Base-by-base conservation (phyloP, 2,113 vertebrate genomes). In the Corapipo altera region DNA sequence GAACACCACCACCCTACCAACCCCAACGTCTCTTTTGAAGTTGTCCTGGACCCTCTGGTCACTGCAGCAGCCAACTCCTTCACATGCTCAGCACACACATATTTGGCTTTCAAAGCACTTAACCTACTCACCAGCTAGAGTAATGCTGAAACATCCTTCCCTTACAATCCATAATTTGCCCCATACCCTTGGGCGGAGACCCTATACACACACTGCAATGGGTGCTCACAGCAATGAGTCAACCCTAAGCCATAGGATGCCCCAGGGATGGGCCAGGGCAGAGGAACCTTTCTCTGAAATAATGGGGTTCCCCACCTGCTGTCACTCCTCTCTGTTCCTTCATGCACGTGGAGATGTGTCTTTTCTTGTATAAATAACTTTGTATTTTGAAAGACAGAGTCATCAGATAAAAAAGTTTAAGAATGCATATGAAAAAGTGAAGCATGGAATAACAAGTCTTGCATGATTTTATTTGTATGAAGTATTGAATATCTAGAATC, bases 271-370 rank as follows among this genome's bases (percentile, higher is more conserved):
- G 46, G 30, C 30, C 11, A 22, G 17, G 48, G 32, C 26, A 62
- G 16, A n/a, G 18, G 24, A 11, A 35, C 7, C 24, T 61, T 46
- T 17, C 39, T 46, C n/a, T 16, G 39, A 85, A 28, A 73, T 30
- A 39, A 1, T 8, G 32, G n/a, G 11, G 18, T 3, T 62, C 12
- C 37, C 27, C 9, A 20, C 11, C 19, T 35, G 35, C 24, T 2
- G 0, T 54, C 23, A 64, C 1, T 0, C 4, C 11, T 49, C 49
- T 48, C 27, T 54, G 11, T 19, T 73, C 44, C 57, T 66, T 46
- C 32, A 22, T 0, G 0, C 9, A 28, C 0, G 0, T 44, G 21
- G 46, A 61, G 12, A 52, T 7, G 14, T 20, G 8, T 15, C 18
- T 58, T 67, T 48, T 49, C 37, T 12, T 39, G 27, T 21, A 2